Evolutionary conservation across 2,888 invertebrate species (phyloP).

Genomic region (Dynastes tityus): DNA sequence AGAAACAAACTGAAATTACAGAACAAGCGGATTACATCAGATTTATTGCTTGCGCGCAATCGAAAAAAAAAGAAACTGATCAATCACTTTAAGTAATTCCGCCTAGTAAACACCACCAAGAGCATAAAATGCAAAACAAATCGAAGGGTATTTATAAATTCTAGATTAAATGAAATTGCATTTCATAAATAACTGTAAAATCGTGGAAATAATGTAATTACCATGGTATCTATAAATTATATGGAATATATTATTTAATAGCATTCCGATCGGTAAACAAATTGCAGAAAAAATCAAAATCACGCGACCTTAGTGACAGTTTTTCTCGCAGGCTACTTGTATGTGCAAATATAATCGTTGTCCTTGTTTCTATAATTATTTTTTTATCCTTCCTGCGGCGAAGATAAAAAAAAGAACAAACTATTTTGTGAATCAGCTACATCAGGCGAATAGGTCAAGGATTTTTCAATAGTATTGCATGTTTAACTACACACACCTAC

Average conservation of each 20-base stretch:
- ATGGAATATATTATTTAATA: slow-evolving; percentile 47
- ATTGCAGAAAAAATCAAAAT: slow-evolving; percentile 48
- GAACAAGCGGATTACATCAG: slow-evolving; percentile 27
- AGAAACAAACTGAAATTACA: neutral
- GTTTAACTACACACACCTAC: neutral
- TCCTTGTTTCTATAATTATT: slow-evolving; percentile 48
- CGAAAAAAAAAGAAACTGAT: slow-evolving; percentile 7
- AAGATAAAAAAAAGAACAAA: slow-evolving; percentile 26
- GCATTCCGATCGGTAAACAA: slow-evolving; percentile 40
- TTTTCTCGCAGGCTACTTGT: slow-evolving; percentile 37
- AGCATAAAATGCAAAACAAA: slow-evolving; percentile 35
- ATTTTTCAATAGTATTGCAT: slow-evolving; percentile 2
- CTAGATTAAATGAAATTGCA: slow-evolving; percentile 39
- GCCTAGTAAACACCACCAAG: slow-evolving; percentile 22
- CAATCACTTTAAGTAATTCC: slow-evolving; percentile 4
- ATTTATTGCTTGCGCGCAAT: slow-evolving; percentile 18
- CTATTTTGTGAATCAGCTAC: slow-evolving; percentile 45
- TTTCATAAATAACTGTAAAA: slow-evolving; percentile 42
- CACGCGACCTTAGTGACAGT: slow-evolving; percentile 49
- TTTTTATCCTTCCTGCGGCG: slow-evolving; percentile 18
- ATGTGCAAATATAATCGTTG: slow-evolving; percentile 45
- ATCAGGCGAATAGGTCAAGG: slow-evolving; percentile 49
- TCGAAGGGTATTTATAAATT: slow-evolving; percentile 30
- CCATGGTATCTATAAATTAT: slow-evolving; percentile 45
- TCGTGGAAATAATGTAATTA: slow-evolving; percentile 47